These are phyloP conservation scores for Tautogolabrus adspersus DNA, from an alignment of 2,113 vertebrate genomes.

Conservation along the genomic window DNA sequence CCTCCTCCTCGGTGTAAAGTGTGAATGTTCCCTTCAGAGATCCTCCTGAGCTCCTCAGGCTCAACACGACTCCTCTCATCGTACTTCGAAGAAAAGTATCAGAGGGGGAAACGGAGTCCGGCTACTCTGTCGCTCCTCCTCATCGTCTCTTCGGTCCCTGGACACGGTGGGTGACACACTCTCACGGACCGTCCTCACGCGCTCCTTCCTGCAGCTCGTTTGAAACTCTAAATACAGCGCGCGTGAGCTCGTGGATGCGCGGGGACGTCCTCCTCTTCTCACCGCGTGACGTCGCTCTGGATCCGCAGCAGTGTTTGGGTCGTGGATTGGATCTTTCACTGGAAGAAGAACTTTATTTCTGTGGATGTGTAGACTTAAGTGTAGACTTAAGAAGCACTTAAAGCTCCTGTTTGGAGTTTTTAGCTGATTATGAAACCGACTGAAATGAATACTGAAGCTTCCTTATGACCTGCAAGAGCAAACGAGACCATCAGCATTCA, in stretches of 20 bases:
- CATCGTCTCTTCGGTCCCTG: slow-evolving; percentile 15
- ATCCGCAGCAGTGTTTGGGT: slow-evolving; percentile 15
- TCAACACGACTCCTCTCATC: slow-evolving; percentile 51
- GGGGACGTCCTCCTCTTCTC: slow-evolving; percentile 51
- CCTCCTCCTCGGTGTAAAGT: slow-evolving; percentile 46
- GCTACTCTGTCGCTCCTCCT: slow-evolving; percentile 4
- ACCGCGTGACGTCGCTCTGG: slow-evolving; percentile 58
- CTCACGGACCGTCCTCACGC: slow-evolving; percentile 22
- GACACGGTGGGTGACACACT: slow-evolving; percentile 16
- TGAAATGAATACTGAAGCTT: no score
- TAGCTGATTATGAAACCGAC: no score
- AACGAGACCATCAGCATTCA: no score
- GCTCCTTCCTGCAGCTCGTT: slow-evolving; percentile 27
- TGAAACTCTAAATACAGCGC: slow-evolving; percentile 54
- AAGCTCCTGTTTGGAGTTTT: no score
- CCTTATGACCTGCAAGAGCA: no score
- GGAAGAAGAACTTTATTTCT: not conserved
- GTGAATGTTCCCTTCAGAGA: slow-evolving; percentile 43
- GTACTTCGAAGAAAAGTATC: not conserved
- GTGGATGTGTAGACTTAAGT: no score
- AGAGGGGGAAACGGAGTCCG: not conserved
- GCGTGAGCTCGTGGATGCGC: slow-evolving; percentile 34
- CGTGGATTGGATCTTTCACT: not conserved
- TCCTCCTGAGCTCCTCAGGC: slow-evolving; percentile 43
- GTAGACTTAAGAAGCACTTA: not conserved